These are phyloP conservation scores for Agelastica alni DNA, from an alignment of 2,888 invertebrate species.

Conservation along the genomic window DNA sequence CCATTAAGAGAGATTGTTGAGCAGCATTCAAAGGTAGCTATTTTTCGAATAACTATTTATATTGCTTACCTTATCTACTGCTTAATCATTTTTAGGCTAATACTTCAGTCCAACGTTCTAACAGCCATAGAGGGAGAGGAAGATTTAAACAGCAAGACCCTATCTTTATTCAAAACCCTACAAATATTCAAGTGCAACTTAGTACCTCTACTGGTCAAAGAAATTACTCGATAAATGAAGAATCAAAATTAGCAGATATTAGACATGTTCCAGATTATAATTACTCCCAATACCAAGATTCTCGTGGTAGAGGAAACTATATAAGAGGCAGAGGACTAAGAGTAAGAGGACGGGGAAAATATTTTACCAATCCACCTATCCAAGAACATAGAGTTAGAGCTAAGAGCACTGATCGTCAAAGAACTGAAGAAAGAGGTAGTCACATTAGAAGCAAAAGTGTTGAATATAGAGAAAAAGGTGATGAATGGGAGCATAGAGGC, in stretches of 20 bases:
- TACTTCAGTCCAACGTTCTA: conserved; percentile 1
- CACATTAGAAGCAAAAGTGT: conserved; percentile 20
- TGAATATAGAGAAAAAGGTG: conserved; percentile 6
- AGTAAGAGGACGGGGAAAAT: conserved; percentile 14
- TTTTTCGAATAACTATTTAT: too few species aligned
- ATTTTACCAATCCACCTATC: not conserved
- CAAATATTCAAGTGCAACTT: conserved; percentile 46
- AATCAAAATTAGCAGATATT: conserved; percentile 33
- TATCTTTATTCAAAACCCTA: conserved; percentile 34
- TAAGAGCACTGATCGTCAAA: conserved; percentile 15
- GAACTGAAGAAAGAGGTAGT: conserved; percentile 4
- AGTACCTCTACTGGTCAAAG: conserved; percentile 44
- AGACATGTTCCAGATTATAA: conserved; percentile 39
- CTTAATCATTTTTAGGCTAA: conserved; percentile 2
- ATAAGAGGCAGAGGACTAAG: conserved; percentile 8
- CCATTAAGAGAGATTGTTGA: conserved; percentile 38
- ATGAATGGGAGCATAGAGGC: not conserved
- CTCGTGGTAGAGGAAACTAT: conserved; percentile 14
- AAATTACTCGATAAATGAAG: conserved; percentile 42
- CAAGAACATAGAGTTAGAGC: conserved; percentile 10
- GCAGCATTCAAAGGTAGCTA: conserved; percentile 20
- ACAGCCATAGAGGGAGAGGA: conserved; percentile 23
- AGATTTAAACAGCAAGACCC: not conserved
- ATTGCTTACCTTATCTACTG: not conserved
- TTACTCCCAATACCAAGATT: conserved; percentile 16